A percentile compares a stretch with the other conserved stretches of the same genome.
These are phyloP conservation scores for Clarias fuscus DNA, from an alignment of 2,797 vertebrate species.

Conservation along the genomic window DNA sequence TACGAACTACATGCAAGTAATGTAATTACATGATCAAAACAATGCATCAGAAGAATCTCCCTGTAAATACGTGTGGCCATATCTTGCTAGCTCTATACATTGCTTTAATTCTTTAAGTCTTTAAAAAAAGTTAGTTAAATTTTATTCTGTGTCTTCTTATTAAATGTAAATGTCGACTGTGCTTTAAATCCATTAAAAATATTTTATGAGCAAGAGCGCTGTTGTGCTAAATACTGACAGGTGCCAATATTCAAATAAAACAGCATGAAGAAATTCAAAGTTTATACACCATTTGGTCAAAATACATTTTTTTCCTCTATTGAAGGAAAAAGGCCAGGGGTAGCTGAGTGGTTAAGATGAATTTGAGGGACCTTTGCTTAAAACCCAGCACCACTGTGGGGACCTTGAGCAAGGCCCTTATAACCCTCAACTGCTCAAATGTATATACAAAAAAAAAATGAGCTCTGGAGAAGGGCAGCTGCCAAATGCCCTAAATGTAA, in stretches of 20 bases:
- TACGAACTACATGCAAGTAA: background rate
- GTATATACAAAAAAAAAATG: too few relatives aligned
- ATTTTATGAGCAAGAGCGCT: background rate
- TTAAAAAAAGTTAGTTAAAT: background rate
- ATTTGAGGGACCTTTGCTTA: too few relatives aligned
- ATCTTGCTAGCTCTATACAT: background rate
- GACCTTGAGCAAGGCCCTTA: too few relatives aligned
- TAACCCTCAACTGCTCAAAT: too few relatives aligned
- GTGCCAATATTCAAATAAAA: background rate
- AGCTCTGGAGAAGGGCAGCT: too few relatives aligned
- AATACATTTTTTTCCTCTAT: too few relatives aligned
- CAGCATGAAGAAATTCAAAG: background rate
- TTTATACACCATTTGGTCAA: too few relatives aligned
- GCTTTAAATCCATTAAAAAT: background rate
- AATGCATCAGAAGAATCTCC: background rate
- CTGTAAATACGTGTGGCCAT: background rate
- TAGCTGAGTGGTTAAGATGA: too few relatives aligned
- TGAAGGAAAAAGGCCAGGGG: too few relatives aligned
- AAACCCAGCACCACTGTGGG: too few relatives aligned
- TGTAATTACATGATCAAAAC: background rate
- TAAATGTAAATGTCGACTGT: background rate
- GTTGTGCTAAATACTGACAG: background rate
- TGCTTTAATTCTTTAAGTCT: background rate
- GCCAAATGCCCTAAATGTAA: too few relatives aligned
- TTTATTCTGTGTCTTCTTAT: background rate